Conservation (phyloP, 2,888 invertebrate genomes). For the Lissonota sp. region DNA sequence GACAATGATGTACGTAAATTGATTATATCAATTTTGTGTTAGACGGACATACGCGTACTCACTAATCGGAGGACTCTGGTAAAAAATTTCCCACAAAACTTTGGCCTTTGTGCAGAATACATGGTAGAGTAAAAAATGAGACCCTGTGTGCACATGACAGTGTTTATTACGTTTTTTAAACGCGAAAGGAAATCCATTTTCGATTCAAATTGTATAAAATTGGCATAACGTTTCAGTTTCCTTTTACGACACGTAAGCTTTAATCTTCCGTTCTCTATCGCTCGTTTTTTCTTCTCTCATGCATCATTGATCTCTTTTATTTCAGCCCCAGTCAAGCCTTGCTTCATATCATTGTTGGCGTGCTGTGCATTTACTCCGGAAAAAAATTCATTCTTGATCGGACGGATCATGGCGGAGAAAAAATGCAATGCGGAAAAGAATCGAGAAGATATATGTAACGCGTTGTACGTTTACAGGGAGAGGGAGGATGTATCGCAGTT, state of each 20-base stretch:
- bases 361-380: constrained; percentile 21
- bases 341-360: constrained; percentile 20
- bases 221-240: constrained; percentile 40
- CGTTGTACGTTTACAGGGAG: not conserved
- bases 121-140: no score
- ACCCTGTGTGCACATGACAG: no score
- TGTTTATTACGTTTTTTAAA: no score
- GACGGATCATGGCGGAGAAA: constrained; percentile 11
- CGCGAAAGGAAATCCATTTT: not conserved
- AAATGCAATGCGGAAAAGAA: constrained; percentile 23
- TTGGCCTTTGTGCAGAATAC: not conserved
- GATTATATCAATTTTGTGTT: constrained; percentile 1
- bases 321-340: constrained; percentile 44
- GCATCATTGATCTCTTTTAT: constrained; percentile 53
- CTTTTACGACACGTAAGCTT: constrained; percentile 38
- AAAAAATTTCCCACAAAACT: no score
- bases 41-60: no score
- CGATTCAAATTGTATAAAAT: constrained; percentile 42
- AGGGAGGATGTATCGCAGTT: not conserved
- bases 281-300: constrained; percentile 9
- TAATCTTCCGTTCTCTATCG: constrained; percentile 38
- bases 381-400: constrained; percentile 43
- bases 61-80: no score
- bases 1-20: constrained; percentile 18
- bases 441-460: not conserved